Evolutionary conservation across 2,888 invertebrate species (phyloP).

Genomic region (Dolomedes plantarius): DNA sequence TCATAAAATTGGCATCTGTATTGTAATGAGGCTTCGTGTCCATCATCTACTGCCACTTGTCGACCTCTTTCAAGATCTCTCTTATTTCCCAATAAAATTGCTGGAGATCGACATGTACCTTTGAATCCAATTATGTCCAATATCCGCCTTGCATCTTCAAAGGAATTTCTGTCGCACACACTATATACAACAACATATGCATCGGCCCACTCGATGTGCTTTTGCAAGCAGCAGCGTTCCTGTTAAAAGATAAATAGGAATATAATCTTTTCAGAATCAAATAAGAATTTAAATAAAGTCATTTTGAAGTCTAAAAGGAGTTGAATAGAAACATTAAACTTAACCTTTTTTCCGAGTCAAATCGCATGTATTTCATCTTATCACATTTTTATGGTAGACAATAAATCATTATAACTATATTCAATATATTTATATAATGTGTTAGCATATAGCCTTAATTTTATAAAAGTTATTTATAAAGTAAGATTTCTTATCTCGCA

Average conservation of each 20-base stretch:
- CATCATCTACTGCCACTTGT: slow-evolving; percentile 83
- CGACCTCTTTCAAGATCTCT: slow-evolving; percentile 81
- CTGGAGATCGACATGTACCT: slow-evolving; percentile 80
- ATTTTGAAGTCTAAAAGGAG: no score
- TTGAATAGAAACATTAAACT: no score
- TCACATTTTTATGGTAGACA: no score
- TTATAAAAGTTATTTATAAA: no score
- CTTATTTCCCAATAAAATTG: slow-evolving; percentile 87
- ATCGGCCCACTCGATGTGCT: slow-evolving; percentile 86
- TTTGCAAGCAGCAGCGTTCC: slow-evolving; percentile 72
- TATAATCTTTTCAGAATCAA: no score
- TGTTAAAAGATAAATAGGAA: slow-evolving; percentile 15
- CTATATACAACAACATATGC: slow-evolving; percentile 87
- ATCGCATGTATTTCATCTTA: no score
- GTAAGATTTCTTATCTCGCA: no score
- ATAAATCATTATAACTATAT: no score
- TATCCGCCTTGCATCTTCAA: slow-evolving; percentile 83
- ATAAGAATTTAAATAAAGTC: no score
- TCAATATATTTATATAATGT: no score
- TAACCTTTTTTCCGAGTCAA: no score
- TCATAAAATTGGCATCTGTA: slow-evolving; percentile 85
- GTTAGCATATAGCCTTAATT: no score
- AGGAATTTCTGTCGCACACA: slow-evolving; percentile 84
- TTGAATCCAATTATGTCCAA: slow-evolving; percentile 84
- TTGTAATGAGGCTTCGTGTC: slow-evolving; percentile 85